Percentiles rank a stretch among this genome's conserved stretches.
Evolutionary conservation across 1,140 invertebrate genomes (phyloP).

Genomic region (Sminthurides bifidus): DNA sequence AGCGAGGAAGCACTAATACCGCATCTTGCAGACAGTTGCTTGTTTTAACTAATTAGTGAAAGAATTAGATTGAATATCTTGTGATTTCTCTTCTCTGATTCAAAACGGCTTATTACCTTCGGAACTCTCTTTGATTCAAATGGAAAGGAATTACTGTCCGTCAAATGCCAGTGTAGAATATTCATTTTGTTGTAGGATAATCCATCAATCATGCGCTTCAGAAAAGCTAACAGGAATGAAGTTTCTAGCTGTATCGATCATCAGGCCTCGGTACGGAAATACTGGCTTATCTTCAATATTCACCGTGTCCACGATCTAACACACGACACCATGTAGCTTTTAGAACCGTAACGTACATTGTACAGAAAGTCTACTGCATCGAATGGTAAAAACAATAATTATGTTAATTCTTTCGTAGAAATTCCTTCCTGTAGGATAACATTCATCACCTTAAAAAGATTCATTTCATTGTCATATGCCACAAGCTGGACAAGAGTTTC

Average conservation of each 20-base stretch:
- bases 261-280: conserved; percentile 43
- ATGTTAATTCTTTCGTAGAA: background rate
- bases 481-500: conserved; percentile 66
- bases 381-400: background rate
- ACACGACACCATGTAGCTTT: background rate
- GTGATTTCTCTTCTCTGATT: too few relatives aligned
- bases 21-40: too few relatives aligned
- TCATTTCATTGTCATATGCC: conserved; percentile 30
- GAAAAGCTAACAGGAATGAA: conserved; percentile 54
- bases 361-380: background rate
- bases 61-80: too few relatives aligned
- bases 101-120: conserved; percentile 47
- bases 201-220: conserved; percentile 59
- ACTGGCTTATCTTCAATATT: conserved; percentile 19
- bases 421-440: too few relatives aligned
- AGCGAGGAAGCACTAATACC: too few relatives aligned
- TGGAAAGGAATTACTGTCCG: conserved; percentile 72
- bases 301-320: conserved; percentile 20
- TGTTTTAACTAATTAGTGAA: too few relatives aligned
- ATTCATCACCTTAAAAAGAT: conserved; percentile 12
- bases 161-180: conserved; percentile 73
- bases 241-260: conserved; percentile 64
- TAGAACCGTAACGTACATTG: background rate
- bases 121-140: conserved; percentile 55
- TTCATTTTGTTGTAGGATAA: conserved; percentile 71